phyloP scores from a whole-genome alignment of 1,140 invertebrate species.

The Triops longicaudatus region DNA sequence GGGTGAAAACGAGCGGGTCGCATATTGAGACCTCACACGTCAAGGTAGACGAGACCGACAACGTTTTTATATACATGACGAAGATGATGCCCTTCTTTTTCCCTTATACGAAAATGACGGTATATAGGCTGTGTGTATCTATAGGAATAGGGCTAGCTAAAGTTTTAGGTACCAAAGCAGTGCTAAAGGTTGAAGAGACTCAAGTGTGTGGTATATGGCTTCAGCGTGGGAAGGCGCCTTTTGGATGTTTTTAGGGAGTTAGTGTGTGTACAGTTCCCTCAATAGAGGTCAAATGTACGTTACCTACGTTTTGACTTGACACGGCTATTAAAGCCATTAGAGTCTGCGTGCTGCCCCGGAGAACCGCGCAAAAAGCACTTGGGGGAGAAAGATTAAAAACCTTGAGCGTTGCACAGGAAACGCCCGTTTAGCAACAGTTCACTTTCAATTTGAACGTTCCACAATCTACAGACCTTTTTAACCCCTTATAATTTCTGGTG shows the following conservation, averaged over 20 bases:
- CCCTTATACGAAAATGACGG: background rate
- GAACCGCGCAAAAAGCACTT: background rate
- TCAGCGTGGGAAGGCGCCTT: constrained; percentile 9
- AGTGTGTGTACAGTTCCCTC: background rate
- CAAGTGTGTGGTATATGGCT: background rate
- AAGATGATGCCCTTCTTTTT: background rate
- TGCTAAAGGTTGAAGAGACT: background rate
- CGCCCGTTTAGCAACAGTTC: background rate
- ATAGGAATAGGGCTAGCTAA: background rate
- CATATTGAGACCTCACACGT: constrained; percentile 4
- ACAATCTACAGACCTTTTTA: background rate
- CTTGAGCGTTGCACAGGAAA: background rate
- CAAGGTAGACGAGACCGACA: background rate
- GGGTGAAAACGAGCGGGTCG: background rate
- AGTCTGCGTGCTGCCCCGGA: constrained; percentile 9
- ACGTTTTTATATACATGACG: background rate
- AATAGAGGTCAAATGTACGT: background rate
- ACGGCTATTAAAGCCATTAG: constrained; percentile 9
- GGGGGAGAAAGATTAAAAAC: background rate
- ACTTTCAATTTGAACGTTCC: background rate
- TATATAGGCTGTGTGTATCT: background rate
- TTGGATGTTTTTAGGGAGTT: background rate
- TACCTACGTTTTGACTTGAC: background rate
- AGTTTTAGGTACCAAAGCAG: background rate
- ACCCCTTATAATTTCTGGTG: background rate